Percentiles rank a stretch among this genome's conserved stretches.
phyloP scores from a whole-genome alignment of 2,113 vertebrate genomes.

The Mirounga angustirostris region DNA sequence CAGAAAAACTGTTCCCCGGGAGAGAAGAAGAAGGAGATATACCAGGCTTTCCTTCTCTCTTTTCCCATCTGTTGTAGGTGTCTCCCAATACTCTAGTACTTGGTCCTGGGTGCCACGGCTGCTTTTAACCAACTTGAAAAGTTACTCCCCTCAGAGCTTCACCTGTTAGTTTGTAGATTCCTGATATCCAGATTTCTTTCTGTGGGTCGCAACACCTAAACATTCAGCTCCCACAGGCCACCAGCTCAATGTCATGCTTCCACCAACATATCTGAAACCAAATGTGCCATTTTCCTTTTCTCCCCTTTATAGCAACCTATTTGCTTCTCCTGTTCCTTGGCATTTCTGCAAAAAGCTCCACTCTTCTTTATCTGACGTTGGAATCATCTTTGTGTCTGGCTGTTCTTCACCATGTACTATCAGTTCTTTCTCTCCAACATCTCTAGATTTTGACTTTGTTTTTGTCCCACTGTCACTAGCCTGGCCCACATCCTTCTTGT shows the following conservation, averaged over 20 bases:
- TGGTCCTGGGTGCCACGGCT: fast-evolving
- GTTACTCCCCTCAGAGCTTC: neutral
- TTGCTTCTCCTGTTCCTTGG: neutral
- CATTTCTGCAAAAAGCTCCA: neutral
- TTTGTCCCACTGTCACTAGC: neutral
- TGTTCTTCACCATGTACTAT: neutral
- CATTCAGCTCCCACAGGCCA: neutral
- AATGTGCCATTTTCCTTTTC: neutral
- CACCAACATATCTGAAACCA: neutral
- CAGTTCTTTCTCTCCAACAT: neutral
- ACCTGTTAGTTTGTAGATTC: neutral
- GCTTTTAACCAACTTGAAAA: neutral
- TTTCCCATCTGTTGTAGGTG: fast-evolving
- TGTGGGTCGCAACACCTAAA: neutral
- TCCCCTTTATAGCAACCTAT: neutral
- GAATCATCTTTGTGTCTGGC: neutral
- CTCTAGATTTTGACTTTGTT: neutral
- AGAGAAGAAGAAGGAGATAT: neutral
- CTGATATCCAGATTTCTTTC: neutral
- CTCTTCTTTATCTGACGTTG: neutral
- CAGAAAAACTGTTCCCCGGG: neutral
- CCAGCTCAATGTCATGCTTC: neutral
- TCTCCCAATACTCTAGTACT: too few relatives aligned
- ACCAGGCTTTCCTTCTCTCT: neutral
- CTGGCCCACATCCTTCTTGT: neutral